Base-by-base conservation (phyloP, 1,140 invertebrate species). In the Goniozus legneri region DNA sequence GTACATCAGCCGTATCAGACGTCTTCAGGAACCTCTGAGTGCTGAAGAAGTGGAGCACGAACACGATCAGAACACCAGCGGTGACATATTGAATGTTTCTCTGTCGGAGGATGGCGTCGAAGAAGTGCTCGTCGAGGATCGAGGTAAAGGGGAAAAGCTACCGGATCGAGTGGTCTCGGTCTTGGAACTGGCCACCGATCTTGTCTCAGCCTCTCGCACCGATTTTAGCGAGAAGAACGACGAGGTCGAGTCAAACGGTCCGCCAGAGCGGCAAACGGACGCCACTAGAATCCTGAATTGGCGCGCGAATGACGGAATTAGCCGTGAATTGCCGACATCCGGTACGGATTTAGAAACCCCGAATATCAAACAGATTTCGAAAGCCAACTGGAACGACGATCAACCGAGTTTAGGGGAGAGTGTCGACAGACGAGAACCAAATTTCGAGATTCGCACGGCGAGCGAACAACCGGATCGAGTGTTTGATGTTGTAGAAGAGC, bases 21-120 rank as follows among this genome's bases (percentile, higher is more conserved):
- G 54, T 2, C 51, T 71, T 1, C 64, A 75, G 33, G 54, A 56
- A 21, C 20, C 14, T 6, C 49, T 44, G 13, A 71, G 64, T 31
- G 6, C 50, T 1, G 66, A 68, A 0, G 70, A 69, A 6, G 8
- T 46, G 7, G 60, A 73, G 27, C 55, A 61, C 1, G 60, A 73
- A 30, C 54, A 62, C 1, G 64, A 71, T 8, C 64, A 69, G 35
- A 71, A 73, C 27, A 73, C 66, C 0, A 73, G 66, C 20, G 65
- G 60, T 3, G 70, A 71, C 58, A 31, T 66, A 8, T 30, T 73
- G 18, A 71, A 73, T 35, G 61, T 64, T 15, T 60, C 59, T 0
- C 38, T 69, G 1, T 72, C 65, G 0, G 60, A 69, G 2, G 67
- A 75, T 19, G 60, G 47, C 0, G 1, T 47, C 4, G 54, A 56